Evolutionary conservation across 2,888 invertebrate genomes (phyloP), one percentile per base, ranked within the genome.

Genomic region (Drosophila meridiana): DNA sequence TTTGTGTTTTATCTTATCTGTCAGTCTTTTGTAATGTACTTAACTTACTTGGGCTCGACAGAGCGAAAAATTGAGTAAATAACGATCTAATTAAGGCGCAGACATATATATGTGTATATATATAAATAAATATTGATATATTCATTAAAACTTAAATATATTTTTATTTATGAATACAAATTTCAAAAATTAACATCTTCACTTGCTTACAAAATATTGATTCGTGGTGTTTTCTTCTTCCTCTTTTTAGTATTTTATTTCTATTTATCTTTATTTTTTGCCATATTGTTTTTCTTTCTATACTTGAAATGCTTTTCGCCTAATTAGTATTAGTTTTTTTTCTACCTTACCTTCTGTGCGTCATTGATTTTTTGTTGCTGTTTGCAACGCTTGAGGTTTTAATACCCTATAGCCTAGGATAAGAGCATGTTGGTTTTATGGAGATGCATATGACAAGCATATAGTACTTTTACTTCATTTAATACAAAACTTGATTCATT

Each of bases 291-390:
- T 53, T 68, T 65, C 60, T 67, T 47, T 74, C 42, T 45, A 52
- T 71, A 71, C 57, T 78, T 63, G 42, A 62, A 72, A 59, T 66
- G 65, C 53, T 69, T 69, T 74, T 64, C 53, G 64, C 58, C 61
- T 65, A 69, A 74, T 74, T 74, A 74, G 74, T 61, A 64, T 75
- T 26, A 40, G 68, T 68, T 56, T 53, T 78, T 56, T 60, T 50
- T 65, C 47, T 38, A 36, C 50, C 38, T 64, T 48, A 45, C 53
- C 40, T 63, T 63, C 53, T 76, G 76, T 79, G 69, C 76, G 80
- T 79, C 79, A 79, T 80, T 76, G 63, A 70, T 72, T 76, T 69
- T 68, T 13, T 52, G 32, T 20, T 52, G 52, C 13, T 52, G 52
- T 52, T 62, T 42, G 56, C 56, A 11, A 56, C 55, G 55, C 55